These are phyloP conservation scores for Bicyclus anynana DNA, from an alignment of 1,140 invertebrate genomes.

Conservation along the genomic window DNA sequence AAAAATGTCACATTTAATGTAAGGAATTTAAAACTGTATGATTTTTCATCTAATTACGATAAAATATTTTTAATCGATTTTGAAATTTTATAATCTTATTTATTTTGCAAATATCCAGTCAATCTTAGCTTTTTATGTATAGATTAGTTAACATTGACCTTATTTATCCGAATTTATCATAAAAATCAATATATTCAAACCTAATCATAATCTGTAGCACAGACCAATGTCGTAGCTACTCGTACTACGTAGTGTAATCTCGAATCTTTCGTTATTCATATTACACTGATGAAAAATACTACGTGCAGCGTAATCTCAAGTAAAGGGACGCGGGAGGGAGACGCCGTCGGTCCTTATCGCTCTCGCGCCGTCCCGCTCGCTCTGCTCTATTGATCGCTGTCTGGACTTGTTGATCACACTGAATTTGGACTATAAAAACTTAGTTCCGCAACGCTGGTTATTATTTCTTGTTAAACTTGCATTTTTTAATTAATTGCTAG, in stretches of 20 bases:
- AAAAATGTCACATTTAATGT: no score
- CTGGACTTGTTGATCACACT: conserved; percentile 70
- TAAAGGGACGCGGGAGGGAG: conserved; percentile 31
- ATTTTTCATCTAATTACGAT: no score
- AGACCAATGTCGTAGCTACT: not conserved
- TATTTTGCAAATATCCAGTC: no score
- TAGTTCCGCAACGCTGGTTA: conserved; percentile 1
- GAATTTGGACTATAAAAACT: conserved; percentile 37
- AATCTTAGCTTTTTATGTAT: no score
- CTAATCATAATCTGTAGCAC: not conserved
- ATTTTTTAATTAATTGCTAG: not conserved
- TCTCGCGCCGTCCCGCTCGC: conserved; percentile 43
- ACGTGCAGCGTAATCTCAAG: conserved; percentile 39
- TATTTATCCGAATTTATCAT: no score
- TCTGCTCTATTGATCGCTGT: conserved; percentile 66
- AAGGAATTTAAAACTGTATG: no score
- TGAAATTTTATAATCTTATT: no score
- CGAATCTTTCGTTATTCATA: conserved; percentile 16
- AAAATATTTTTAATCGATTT: no score
- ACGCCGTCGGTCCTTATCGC: conserved; percentile 40
- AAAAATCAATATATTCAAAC: no score
- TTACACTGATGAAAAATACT: conserved; percentile 34
- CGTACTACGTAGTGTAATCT: conserved; percentile 16
- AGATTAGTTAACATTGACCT: no score
- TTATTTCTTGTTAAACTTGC: conserved; percentile 2